These are phyloP conservation scores for Setophaga petechia DNA, from an alignment of 2,113 vertebrate genomes.

Conservation along the genomic window DNA sequence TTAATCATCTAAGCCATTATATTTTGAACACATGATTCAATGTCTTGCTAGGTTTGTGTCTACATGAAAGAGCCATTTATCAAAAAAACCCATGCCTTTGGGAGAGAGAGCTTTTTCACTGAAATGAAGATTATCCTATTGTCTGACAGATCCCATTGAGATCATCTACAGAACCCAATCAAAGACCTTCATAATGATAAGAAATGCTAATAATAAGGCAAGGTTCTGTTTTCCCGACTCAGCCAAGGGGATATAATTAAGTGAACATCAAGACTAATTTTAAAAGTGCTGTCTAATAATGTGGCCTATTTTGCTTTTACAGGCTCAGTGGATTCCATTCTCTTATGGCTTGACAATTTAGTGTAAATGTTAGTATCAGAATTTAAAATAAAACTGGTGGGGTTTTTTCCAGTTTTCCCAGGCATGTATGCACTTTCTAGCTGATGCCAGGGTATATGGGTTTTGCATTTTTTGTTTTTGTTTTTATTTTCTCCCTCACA, in stretches of 20 bases:
- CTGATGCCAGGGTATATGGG: neutral
- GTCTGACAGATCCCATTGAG: slow-evolving; percentile 46
- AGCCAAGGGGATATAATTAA: slow-evolving; percentile 2
- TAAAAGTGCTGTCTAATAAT: slow-evolving; percentile 9
- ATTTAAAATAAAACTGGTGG: neutral
- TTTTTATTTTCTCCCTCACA: neutral
- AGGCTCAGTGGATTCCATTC: neutral
- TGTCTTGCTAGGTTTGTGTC: neutral
- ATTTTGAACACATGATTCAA: slow-evolving; percentile 1
- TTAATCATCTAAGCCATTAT: slow-evolving; percentile 6
- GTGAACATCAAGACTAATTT: slow-evolving; percentile 28
- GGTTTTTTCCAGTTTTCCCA: neutral
- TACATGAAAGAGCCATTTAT: slow-evolving; percentile 26
- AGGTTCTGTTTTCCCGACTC: slow-evolving; percentile 30
- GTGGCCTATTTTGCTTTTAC: neutral
- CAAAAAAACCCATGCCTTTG: neutral
- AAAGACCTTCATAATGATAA: neutral
- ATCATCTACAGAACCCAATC: slow-evolving; percentile 8
- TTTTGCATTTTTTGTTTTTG: neutral
- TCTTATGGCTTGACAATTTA: neutral
- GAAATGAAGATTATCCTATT: slow-evolving; percentile 32
- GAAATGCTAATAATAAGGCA: slow-evolving; percentile 15
- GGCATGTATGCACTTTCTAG: neutral
- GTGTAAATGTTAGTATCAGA: neutral
- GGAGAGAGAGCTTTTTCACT: slow-evolving; percentile 24